Evolutionary conservation across 2,888 invertebrate species (phyloP).

Genomic region (Xestobium rufovillosum): DNA sequence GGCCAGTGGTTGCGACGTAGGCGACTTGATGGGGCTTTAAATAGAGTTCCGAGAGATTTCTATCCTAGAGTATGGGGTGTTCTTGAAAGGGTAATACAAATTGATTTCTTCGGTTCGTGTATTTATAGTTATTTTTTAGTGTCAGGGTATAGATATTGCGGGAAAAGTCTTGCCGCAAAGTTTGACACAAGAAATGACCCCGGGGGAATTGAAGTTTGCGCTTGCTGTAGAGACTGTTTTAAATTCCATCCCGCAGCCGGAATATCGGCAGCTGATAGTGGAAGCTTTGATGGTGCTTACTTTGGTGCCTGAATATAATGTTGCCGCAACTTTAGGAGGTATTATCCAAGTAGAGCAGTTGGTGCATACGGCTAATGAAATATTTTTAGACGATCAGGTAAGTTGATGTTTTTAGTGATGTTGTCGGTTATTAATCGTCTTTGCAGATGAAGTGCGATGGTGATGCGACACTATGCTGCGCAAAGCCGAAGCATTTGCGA

Average conservation of each 20-base stretch:
- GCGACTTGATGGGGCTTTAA: constrained; percentile 91
- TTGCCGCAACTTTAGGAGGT: constrained; percentile 67
- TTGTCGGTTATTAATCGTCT: constrained; percentile 8
- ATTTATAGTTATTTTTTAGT: constrained; percentile 47
- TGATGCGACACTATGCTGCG: constrained; percentile 91
- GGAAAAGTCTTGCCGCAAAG: constrained; percentile 84
- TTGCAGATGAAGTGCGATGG: constrained; percentile 77
- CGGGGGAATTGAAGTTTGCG: constrained; percentile 97
- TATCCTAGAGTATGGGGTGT: constrained; percentile 93
- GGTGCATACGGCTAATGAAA: constrained; percentile 87
- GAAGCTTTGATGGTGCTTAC: constrained; percentile 96
- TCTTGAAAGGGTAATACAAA: constrained; percentile 63
- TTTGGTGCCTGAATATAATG: constrained; percentile 79
- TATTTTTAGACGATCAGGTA: constrained; percentile 95
- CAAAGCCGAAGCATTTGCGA: constrained; percentile 60
- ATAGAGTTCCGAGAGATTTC: constrained; percentile 94
- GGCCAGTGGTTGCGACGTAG: constrained; percentile 96
- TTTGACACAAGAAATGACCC: constrained; percentile 97
- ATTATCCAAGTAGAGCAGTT: constrained; percentile 83
- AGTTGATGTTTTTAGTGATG: constrained; percentile 12
- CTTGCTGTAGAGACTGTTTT: constrained; percentile 94
- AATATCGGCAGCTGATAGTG: constrained; percentile 93
- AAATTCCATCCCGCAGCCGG: constrained; percentile 96
- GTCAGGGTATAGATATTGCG: constrained; percentile 89
- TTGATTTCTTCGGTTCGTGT: constrained; percentile 2